Percentiles rank a stretch among this genome's conserved stretches.
phyloP scores from a whole-genome alignment of 1,140 invertebrate genomes.

The Drosophila sp. region DNA sequence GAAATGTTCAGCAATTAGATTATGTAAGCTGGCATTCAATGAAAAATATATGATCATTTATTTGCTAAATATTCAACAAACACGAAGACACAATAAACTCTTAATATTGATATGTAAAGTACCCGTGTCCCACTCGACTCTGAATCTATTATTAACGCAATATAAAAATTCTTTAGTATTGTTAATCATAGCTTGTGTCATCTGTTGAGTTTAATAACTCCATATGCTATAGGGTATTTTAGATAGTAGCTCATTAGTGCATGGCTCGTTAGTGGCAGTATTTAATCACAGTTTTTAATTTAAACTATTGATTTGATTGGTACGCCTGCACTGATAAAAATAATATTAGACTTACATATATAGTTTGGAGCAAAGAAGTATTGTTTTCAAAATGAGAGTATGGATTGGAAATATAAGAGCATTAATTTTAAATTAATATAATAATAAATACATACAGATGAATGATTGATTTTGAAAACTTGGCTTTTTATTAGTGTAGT shows the following conservation, averaged over 20 bases:
- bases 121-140: neutral
- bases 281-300: conserved; percentile 25
- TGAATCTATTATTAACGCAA: conserved; percentile 10
- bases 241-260: conserved; percentile 28
- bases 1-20: conserved; percentile 39
- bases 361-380: too few species aligned
- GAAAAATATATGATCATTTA: conserved; percentile 5
- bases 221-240: conserved; percentile 7
- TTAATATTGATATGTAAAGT: conserved; percentile 3
- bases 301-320: conserved; percentile 18
- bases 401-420: too few species aligned
- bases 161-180: conserved; percentile 14
- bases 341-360: too few species aligned
- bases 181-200: conserved; percentile 17
- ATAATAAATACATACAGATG: too few species aligned
- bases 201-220: conserved; percentile 13
- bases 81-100: neutral
- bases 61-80: conserved; percentile 7
- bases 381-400: too few species aligned
- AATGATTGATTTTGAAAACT: too few species aligned
- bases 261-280: conserved; percentile 12
- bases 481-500: too few species aligned
- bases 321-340: neutral
- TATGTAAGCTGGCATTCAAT: conserved; percentile 29
- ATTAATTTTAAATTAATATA: too few species aligned